Conservation (phyloP, 2,888 invertebrate species). For the Tanytarsus gracilentus region DNA sequence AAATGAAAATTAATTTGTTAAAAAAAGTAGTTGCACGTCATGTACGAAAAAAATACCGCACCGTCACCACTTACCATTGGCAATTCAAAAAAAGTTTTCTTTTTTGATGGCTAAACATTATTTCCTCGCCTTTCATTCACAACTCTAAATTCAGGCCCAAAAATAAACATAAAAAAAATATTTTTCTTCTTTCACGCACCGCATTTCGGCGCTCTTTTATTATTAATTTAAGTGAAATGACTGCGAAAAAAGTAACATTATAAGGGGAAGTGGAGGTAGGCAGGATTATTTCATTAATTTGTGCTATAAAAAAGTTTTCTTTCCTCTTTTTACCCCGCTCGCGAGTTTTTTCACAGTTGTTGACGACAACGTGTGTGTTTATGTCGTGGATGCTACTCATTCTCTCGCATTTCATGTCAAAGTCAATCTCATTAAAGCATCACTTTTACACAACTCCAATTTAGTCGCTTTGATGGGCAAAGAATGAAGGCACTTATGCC, state of each 20-base stretch:
- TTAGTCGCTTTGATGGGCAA: too few relatives aligned
- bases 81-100: too few relatives aligned
- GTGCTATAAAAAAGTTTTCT: not conserved
- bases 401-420: not conserved
- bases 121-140: not conserved
- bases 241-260: not conserved
- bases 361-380: too few relatives aligned
- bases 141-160: not conserved
- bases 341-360: too few relatives aligned
- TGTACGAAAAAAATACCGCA: too few relatives aligned
- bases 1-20: slow-evolving; percentile 25
- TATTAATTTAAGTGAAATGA: slow-evolving; percentile 27
- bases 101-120: slow-evolving; percentile 9
- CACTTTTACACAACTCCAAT: not conserved
- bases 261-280: not conserved
- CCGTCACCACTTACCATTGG: too few relatives aligned
- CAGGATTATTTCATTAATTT: not conserved
- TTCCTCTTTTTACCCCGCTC: too few relatives aligned
- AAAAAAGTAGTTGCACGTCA: not conserved
- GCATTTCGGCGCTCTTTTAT: slow-evolving; percentile 12
- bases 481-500: too few relatives aligned
- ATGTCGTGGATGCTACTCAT: too few relatives aligned
- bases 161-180: slow-evolving; percentile 16
- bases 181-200: not conserved
- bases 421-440: not conserved